Evolutionary conservation across 2,113 vertebrate genomes (phyloP), one percentile per base, ranked within the genome.

Genomic region (Parus major): DNA sequence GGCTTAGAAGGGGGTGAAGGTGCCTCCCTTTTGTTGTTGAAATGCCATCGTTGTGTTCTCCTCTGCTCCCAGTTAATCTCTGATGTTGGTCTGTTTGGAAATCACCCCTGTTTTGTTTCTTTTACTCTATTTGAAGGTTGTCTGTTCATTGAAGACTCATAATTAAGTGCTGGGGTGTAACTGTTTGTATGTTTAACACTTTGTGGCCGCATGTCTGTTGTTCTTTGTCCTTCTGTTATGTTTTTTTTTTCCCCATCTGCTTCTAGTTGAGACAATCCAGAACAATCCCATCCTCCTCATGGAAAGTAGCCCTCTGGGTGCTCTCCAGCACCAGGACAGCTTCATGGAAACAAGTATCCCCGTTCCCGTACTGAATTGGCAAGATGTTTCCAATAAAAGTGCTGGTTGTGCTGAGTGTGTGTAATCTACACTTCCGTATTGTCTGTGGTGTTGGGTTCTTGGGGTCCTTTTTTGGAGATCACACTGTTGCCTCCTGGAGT

Each of bases 311-410:
- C 97, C 97, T 83, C 95, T 97, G 96, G 86, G 95, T 97, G 96
- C 98, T 80, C 97, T 98, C 71, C 99, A 98, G 92, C 97, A 94
- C 92, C 98, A 98, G 97, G 99, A 97, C 95, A 98, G 98, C 98
- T 98, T 99, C 98, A 98, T 99, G 98, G 99, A 99, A 98, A 99
- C 99, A 97, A 98, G 98, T 98, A 99, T 99, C 97, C 98, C 99
- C 1, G 99, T 99, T 95, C 99, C 99, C 17, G 98, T 98, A 96
- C 98, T 99, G 97, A 98, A 98, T 98, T 99, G 99, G 98, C 99
- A 99, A 98, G 99, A 99, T 82, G 98, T 98, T 97, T 98, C 96
- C 98, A 98, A 98, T 98, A 98, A 98, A 97, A 98, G 98, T 97
- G 97, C 98, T 95, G 97, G 98, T 98, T 97, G 98, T 97, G 96